phyloP scores from a whole-genome alignment of 2,888 invertebrate genomes.

The Syrphus vitripennis region DNA sequence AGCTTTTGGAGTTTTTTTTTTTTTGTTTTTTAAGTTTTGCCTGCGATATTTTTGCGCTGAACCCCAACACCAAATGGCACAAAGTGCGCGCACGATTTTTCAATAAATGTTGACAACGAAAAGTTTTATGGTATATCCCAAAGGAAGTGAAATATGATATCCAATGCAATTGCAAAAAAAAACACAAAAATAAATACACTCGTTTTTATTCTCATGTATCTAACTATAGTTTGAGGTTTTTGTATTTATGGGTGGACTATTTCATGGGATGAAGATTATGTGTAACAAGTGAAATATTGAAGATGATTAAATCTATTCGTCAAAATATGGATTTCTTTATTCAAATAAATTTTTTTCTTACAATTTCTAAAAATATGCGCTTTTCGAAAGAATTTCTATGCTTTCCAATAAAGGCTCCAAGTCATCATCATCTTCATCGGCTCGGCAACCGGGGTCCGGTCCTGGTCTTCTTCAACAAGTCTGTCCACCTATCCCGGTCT shows the following conservation, averaged over 20 bases:
- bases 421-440: too few species aligned
- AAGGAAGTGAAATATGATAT: conserved; percentile 25
- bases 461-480: too few species aligned
- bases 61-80: conserved; percentile 74
- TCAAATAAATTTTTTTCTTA: too few species aligned
- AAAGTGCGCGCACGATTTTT: conserved; percentile 81
- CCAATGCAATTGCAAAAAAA: conserved; percentile 3
- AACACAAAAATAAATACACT: not conserved
- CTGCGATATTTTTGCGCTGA: conserved; percentile 13
- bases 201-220: not conserved
- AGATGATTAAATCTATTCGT: not conserved
- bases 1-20: too few species aligned
- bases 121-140: conserved; percentile 8
- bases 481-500: too few species aligned
- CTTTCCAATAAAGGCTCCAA: too few species aligned
- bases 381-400: too few species aligned
- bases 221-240: not conserved
- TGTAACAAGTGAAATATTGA: not conserved
- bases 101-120: conserved; percentile 81
- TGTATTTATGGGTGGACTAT: not conserved
- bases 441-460: too few species aligned
- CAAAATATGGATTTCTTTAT: not conserved
- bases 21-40: too few species aligned
- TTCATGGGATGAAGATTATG: not conserved
- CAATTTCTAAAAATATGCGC: too few species aligned